These are phyloP conservation scores for Sturmia bella DNA, from an alignment of 2,888 invertebrate genomes.

Conservation along the genomic window DNA sequence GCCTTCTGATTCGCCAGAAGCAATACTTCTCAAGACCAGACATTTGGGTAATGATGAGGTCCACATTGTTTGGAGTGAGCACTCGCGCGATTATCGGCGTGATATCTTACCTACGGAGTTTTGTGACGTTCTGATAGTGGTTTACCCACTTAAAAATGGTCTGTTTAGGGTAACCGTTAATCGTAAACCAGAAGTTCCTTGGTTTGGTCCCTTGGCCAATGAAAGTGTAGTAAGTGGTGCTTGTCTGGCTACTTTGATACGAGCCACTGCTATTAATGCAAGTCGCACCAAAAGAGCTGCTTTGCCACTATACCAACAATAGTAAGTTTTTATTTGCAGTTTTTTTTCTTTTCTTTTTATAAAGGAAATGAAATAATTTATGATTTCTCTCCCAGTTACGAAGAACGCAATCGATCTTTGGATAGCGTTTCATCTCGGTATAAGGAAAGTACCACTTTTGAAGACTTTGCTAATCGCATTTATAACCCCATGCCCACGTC, in stretches of 20 bases:
- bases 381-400: constrained; percentile 86
- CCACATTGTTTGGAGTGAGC: constrained; percentile 99
- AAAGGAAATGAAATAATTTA: neutral
- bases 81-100: constrained; percentile 95
- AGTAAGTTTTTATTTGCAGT: too few species aligned
- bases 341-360: neutral
- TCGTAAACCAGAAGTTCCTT: constrained; percentile 93
- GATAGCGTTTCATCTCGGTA: constrained; percentile 93
- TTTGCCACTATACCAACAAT: constrained; percentile 94
- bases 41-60: constrained; percentile 99
- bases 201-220: constrained; percentile 97
- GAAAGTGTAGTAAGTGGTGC: constrained; percentile 87
- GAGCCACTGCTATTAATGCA: constrained; percentile 95
- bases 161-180: constrained; percentile 94
- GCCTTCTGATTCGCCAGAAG: constrained; percentile 94
- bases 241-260: constrained; percentile 90
- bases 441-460: constrained; percentile 94
- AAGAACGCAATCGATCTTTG: constrained; percentile 93
- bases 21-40: constrained; percentile 94
- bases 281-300: constrained; percentile 95
- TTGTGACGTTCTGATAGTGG: constrained; percentile 98
- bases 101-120: constrained; percentile 99
- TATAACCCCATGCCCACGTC: constrained; percentile 85
- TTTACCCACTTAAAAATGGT: constrained; percentile 95
- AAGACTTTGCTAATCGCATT: constrained; percentile 90